These are phyloP conservation scores for Scarus forsteni DNA, from an alignment of 2,797 vertebrate species.

Conservation along the genomic window DNA sequence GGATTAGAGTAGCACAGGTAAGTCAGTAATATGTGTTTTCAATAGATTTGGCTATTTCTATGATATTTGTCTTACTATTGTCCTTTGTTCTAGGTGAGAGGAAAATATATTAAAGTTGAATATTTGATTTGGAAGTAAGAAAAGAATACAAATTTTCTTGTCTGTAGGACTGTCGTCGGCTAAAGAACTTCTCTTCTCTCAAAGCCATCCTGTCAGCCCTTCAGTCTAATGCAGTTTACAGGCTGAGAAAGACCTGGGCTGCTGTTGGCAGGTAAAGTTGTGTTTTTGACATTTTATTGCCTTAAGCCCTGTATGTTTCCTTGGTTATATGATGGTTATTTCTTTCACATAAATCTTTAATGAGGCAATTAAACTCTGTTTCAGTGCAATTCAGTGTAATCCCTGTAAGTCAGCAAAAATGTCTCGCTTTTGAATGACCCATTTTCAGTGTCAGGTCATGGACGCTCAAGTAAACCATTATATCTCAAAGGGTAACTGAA, in stretches of 20 bases:
- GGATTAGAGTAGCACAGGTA: constrained; percentile 90
- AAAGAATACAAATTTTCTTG: constrained; percentile 1
- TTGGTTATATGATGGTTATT: not conserved
- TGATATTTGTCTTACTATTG: no score
- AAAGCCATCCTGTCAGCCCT: constrained; percentile 89
- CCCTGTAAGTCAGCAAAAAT: constrained; percentile 39
- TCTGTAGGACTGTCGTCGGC: constrained; percentile 81
- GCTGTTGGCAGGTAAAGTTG: constrained; percentile 73
- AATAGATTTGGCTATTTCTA: no score
- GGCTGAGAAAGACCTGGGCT: constrained; percentile 89
- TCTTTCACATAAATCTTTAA: constrained; percentile 40
- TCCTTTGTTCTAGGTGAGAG: no score
- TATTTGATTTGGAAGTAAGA: not conserved
- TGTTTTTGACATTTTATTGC: constrained; percentile 11
- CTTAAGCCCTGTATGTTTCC: not conserved
- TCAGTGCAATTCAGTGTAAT: constrained; percentile 16
- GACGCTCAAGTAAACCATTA: constrained; percentile 20
- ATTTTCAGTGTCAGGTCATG: constrained; percentile 23
- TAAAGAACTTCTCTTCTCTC: constrained; percentile 90
- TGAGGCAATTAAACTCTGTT: constrained; percentile 42
- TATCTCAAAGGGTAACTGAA: constrained; percentile 14
- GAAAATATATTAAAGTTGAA: not conserved
- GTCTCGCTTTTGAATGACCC: not conserved
- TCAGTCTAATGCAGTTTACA: constrained; percentile 88
- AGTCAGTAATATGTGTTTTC: constrained; percentile 3